Evolutionary conservation across 1,140 invertebrate species (phyloP).

Genomic region (Sesamia nonagrioides): DNA sequence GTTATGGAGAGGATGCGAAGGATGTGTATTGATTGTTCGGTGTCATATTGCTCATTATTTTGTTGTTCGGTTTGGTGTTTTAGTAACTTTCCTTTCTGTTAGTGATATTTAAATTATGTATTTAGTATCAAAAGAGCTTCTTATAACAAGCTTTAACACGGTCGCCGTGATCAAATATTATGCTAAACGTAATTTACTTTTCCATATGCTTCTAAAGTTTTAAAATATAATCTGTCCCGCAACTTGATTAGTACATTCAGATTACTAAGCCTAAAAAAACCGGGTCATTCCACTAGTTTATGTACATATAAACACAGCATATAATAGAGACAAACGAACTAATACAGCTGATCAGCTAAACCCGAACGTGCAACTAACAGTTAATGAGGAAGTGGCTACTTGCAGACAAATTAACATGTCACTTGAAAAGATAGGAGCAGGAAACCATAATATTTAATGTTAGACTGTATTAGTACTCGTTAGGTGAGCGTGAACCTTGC

Average conservation of each 20-base stretch:
- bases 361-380: conserved; percentile 53
- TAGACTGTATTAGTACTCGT: conserved; percentile 79
- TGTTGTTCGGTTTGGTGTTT: background rate
- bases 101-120: background rate
- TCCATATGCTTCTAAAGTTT: too few relatives aligned
- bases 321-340: conserved; percentile 67
- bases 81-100: conserved; percentile 16
- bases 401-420: conserved; percentile 77
- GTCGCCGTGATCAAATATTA: too few relatives aligned
- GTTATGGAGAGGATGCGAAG: conserved; percentile 37
- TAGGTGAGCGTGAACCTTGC: conserved; percentile 58
- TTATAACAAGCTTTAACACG: background rate
- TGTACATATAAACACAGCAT: conserved; percentile 58
- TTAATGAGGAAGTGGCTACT: conserved; percentile 85
- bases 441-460: conserved; percentile 76
- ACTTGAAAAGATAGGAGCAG: conserved; percentile 74
- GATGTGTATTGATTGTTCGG: conserved; percentile 40
- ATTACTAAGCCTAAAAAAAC: conserved; percentile 13
- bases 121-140: background rate
- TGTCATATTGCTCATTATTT: conserved; percentile 37
- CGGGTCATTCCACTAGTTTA: conserved; percentile 19
- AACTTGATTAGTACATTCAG: background rate
- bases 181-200: too few relatives aligned
- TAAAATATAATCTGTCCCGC: too few relatives aligned
- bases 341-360: conserved; percentile 56